Conservation (phyloP, 2,888 invertebrate genomes). For the Dasysyrphus tricinctus region DNA sequence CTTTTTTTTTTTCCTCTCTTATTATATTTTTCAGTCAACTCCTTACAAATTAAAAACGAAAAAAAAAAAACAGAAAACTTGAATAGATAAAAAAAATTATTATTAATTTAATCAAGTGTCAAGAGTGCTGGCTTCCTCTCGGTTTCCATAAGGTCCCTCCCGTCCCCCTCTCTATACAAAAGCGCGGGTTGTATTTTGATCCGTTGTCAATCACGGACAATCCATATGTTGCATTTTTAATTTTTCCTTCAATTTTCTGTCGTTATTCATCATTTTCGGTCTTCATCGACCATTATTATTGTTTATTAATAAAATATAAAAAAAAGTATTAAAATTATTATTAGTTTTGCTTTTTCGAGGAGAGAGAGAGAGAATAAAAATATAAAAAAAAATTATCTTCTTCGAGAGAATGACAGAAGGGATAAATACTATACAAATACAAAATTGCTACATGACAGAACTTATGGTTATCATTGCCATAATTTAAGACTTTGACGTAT, state of each 20-base stretch:
- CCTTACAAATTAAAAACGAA: conserved; percentile 35
- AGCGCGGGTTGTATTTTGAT: conserved; percentile 55
- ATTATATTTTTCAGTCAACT: conserved; percentile 38
- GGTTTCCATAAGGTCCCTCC: conserved; percentile 34
- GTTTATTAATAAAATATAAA: conserved; percentile 63
- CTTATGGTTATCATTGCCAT: conserved; percentile 70
- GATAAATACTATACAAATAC: conserved; percentile 31
- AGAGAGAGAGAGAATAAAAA: conserved; percentile 46
- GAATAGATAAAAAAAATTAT: conserved; percentile 30
- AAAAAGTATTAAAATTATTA: conserved; percentile 23
- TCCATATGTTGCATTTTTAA: conserved; percentile 75
- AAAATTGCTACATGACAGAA: conserved; percentile 41
- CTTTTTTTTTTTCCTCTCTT: conserved; percentile 68
- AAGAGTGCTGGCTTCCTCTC: conserved; percentile 67
- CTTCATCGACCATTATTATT: conserved; percentile 66
- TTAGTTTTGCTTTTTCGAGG: conserved; percentile 45
- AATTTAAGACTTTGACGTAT: conserved; percentile 69
- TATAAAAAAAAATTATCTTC: background rate
- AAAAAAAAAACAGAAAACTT: too few relatives aligned
- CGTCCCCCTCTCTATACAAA: too few relatives aligned
- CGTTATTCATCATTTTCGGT: conserved; percentile 69
- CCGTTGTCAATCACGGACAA: conserved; percentile 68
- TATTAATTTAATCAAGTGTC: conserved; percentile 72
- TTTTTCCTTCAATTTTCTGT: conserved; percentile 64
- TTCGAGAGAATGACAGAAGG: conserved; percentile 40